phyloP scores from a whole-genome alignment of 2,888 invertebrate species.

The Limnephilus lunatus region DNA sequence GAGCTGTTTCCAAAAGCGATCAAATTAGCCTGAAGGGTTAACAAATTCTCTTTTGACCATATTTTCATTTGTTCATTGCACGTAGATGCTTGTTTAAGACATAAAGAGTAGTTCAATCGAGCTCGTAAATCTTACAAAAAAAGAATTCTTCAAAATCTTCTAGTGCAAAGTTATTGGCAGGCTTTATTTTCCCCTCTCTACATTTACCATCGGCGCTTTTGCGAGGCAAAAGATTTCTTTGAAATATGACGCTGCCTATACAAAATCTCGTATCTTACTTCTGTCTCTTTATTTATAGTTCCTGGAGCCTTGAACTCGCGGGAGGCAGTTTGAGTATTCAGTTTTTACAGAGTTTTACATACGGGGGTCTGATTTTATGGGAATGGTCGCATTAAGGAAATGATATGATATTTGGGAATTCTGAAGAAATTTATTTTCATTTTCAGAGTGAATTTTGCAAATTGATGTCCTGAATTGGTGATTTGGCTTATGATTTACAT shows the following conservation, averaged over 20 bases:
- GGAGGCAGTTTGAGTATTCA: not conserved
- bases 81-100: too few species aligned
- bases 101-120: too few species aligned
- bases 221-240: not conserved
- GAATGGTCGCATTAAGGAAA: not conserved
- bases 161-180: not conserved
- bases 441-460: not conserved
- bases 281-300: not conserved
- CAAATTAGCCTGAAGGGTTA: too few species aligned
- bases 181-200: not conserved
- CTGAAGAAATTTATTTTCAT: not conserved
- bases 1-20: too few species aligned
- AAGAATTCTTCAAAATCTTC: not conserved
- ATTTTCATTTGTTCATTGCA: too few species aligned
- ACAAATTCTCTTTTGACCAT: too few species aligned
- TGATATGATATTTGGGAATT: not conserved
- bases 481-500: not conserved
- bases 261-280: slow-evolving; percentile 2
- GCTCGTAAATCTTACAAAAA: too few species aligned
- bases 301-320: not conserved
- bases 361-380: not conserved
- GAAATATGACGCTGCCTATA: slow-evolving; percentile 19
- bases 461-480: not conserved
- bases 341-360: slow-evolving; percentile 2
- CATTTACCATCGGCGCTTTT: not conserved